Evolutionary conservation across 2,113 vertebrate species (phyloP), one percentile per base, ranked within the genome.

Genomic region (Pygoscelis adeliae): DNA sequence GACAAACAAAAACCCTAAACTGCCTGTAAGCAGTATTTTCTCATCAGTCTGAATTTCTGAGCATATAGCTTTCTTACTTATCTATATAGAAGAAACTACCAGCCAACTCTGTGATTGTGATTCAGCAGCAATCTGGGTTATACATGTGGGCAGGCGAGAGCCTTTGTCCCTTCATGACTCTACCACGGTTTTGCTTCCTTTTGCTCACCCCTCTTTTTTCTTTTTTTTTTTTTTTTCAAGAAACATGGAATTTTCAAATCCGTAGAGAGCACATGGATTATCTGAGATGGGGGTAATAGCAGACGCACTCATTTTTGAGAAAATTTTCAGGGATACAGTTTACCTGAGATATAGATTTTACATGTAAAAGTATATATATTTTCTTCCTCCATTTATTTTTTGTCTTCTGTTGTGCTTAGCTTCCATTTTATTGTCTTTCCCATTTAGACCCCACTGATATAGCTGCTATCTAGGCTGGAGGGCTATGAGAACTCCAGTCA

Each of bases 171-270:
- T 23, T 32, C 36, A 38, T 15, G 11, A n/a, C 14, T 66, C 5
- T 49, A 58, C 5, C 2, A 25, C 6, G 0, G 0, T 62, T 86
- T 76, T 55, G 0, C 7, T 8, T 36, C 9, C 13, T 52, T 80
- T 91, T 77, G 3, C 11, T 82, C 25, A 52, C 2, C 19, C 3
- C 2, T 26, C 3, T n/a, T 44, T 4, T 34, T 17, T 23, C 20
- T 13, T 13, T 19, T 29, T 21, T 30, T 13, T 13, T 52, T 40
- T 13, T n/a, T 25, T 26, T 9, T 36, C 40, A 55, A 42, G 11
- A 74, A 82, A 32, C 10, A 17, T 15, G 9, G 27, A 27, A 73
- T 78, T 87, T 87, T 72, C 7, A 73, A 73, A 73, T 47, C 14
- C 5, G 0, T 29, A 55, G n/a, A 58, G 12, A 63, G 2, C 6